Evolutionary conservation across 2,113 vertebrate genomes (phyloP), one percentile per base, ranked within the genome.

Genomic region (Ophthalmolycus amberensis): DNA sequence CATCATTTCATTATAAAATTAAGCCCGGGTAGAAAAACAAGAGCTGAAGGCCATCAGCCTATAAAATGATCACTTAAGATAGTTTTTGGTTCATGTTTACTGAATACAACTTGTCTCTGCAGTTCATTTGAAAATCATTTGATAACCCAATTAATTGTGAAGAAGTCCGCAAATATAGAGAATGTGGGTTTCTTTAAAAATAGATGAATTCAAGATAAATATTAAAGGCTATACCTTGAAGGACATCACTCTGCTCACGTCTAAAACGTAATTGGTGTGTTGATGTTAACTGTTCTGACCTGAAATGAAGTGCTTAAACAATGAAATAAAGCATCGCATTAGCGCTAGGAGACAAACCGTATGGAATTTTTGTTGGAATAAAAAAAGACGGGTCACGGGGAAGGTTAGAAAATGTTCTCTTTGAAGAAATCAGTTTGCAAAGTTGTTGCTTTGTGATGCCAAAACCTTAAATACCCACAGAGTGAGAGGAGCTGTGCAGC

Each of bases 101-200:
- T 14, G 14, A 56, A 56, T 29, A 66, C 44, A 82, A 74, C 42
- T 75, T 64, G 73, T 67, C 29, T 76, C 37, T 8, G 9, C 77
- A 83, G 69, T 72, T 83, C 34, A 72, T 84, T 90, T 85, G 79
- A 90, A 89, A 86, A 83, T 63, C 83, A 64, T 42, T 14, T 25
- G 42, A 86, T 84, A 82, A 87, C 9, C 20, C 68, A 83, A 72
- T 86, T 88, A 89, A 85, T 58, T 85, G 62, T 71, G 54, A 79
- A 69, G 70, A 63, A 27, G 27, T 20, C 20, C 32, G 74, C 37
- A 16, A 27, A 64, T 72, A 71, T 0, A 18, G 50, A 68, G 79
- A 75, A 77, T 52, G 78, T 18, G 29, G 60, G 37, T 50, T 82
- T 75, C 27, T 77, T 85, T 87, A 63, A 50, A 50, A 88, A 82